Evolutionary conservation across 2,113 vertebrate genomes (phyloP).

Genomic region (Sylvilagus bachmani): DNA sequence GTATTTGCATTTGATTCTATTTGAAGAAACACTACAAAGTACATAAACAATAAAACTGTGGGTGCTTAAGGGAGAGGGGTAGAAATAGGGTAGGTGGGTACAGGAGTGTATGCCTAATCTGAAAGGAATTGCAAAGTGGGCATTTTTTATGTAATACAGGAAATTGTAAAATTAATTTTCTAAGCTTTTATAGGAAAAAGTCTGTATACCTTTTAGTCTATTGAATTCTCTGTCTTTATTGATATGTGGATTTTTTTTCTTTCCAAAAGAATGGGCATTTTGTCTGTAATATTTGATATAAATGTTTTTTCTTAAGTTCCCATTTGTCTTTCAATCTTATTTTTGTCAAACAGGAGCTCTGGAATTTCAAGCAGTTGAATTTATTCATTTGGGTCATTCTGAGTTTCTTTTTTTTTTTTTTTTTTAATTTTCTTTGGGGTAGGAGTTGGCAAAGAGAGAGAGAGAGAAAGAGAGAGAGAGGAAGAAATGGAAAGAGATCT

Average conservation of each 20-base stretch:
- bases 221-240: not conserved
- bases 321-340: not conserved
- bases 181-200: not conserved
- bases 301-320: not conserved
- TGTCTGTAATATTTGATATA: not conserved
- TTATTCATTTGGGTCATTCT: not conserved
- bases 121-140: not conserved
- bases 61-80: not conserved
- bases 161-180: slow-evolving; percentile 22
- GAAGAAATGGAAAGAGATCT: no score
- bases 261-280: not conserved
- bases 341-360: not conserved
- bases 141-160: slow-evolving; percentile 1
- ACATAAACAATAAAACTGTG: not conserved
- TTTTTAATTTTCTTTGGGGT: no score
- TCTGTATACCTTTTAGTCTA: not conserved
- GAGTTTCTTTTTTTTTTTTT: no score
- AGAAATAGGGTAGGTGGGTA: not conserved
- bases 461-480: no score
- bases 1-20: not conserved
- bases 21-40: not conserved
- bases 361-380: slow-evolving; percentile 1
- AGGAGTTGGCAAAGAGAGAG: no score
- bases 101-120: not conserved
- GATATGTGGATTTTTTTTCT: no score